Conservation (phyloP, 2,888 invertebrate genomes). For the Linnaemya tessellans region DNA sequence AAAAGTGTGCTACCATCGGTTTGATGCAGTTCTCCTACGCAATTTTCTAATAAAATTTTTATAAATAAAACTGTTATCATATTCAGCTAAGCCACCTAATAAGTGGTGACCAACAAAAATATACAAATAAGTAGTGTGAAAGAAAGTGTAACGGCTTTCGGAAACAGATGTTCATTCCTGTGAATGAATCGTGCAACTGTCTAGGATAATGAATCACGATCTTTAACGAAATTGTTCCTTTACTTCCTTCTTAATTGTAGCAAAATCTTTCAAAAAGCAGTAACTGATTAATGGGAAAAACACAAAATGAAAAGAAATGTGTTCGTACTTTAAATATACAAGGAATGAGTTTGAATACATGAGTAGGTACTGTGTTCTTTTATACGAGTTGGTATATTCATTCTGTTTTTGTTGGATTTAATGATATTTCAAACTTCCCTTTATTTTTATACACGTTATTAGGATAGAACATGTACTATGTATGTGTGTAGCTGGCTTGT, state of each 20-base stretch:
- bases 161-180: too few relatives aligned
- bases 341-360: conserved; percentile 32
- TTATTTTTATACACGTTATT: conserved; percentile 6
- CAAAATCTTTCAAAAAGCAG: conserved; percentile 8
- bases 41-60: too few relatives aligned
- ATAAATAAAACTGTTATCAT: too few relatives aligned
- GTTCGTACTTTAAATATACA: background rate
- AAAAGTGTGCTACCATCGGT: too few relatives aligned
- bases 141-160: too few relatives aligned
- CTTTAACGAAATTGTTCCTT: conserved; percentile 6
- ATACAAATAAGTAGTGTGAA: too few relatives aligned
- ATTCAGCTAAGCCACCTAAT: too few relatives aligned
- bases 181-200: too few relatives aligned
- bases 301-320: conserved; percentile 3
- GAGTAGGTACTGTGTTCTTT: conserved; percentile 31
- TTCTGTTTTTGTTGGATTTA: conserved; percentile 30
- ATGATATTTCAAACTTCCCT: conserved; percentile 37
- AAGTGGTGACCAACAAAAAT: too few relatives aligned
- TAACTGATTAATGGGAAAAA: background rate
- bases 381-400: background rate
- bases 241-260: background rate
- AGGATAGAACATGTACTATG: background rate
- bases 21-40: too few relatives aligned
- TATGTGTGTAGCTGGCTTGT: conserved; percentile 3
- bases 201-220: background rate